These are phyloP conservation scores for Montipora sp. DNA, from an alignment of 64 coral and sea anemone species.

Conservation along the genomic window DNA sequence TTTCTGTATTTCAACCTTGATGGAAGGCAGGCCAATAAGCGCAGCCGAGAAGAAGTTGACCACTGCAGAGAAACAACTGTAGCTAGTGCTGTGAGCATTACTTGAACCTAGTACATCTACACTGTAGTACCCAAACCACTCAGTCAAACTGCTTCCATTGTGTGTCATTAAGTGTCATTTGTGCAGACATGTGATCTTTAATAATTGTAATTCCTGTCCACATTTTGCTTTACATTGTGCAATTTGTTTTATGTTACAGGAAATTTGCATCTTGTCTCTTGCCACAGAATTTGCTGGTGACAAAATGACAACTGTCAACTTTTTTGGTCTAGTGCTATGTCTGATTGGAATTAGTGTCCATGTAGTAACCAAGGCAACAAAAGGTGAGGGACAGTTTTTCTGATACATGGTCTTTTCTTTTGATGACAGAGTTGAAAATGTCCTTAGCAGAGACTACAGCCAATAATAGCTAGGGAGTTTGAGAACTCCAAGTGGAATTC, in stretches of 20 bases:
- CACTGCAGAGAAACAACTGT: no score
- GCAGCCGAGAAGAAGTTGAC: no score
- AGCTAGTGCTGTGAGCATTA: no score
- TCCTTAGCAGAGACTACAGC: no score
- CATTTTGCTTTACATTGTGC: not conserved
- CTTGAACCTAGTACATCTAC: not conserved
- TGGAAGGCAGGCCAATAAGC: no score
- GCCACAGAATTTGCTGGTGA: conserved; percentile 94
- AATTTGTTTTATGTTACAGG: conserved; percentile 34
- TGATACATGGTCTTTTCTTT: no score
- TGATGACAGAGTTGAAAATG: no score
- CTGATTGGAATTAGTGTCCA: conserved; percentile 87
- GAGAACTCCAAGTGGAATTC: no score
- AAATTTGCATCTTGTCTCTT: conserved; percentile 86
- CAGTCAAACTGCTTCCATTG: no score
- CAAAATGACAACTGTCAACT: conserved; percentile 90
- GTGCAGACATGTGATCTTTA: not conserved
- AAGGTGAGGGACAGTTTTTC: conserved; percentile 51
- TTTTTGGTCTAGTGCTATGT: conserved; percentile 90
- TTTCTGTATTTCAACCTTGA: no score
- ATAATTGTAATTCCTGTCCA: not conserved
- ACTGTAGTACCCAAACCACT: not conserved
- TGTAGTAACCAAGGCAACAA: conserved; percentile 83
- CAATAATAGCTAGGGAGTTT: no score
- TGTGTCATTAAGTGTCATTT: no score